Base-by-base conservation (phyloP, 1,140 invertebrate genomes). In the Lepidurus apus region DNA sequence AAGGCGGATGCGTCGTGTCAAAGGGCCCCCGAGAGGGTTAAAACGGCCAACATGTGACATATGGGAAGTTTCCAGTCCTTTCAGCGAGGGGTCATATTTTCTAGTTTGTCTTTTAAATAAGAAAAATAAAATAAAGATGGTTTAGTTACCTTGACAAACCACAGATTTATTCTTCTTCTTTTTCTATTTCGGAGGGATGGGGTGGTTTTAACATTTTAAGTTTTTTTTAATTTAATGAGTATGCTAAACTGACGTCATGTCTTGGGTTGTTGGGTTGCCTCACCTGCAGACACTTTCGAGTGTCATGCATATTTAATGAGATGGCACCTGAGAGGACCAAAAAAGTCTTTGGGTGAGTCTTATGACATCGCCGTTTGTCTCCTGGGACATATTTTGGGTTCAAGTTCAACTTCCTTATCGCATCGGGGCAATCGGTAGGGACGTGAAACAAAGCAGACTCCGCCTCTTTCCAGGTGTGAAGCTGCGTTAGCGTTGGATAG, bases 241-340 rank as follows among this genome's bases (percentile, higher is more conserved):
- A 34, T 34, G 34, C 34, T 34, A 34, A 34, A 34, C 34, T 34
- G 34, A 34, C 34, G 34, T 34, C 34, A 34, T 34, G 34, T 34
- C 3, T 34, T 34, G 34, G 34, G 34, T 34, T 34, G 34, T 34
- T 34, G 34, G 34, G 34, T 34, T 34, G 34, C 34, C 34, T 34
- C 34, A 34, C 17, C 53, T 21, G 53, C 53, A 65, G 53, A 65
- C 53, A 65, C 53, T 65, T 65, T 65, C 17, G 53, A 11, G 53
- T 65, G 53, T n/a, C 53, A 65, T 65, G 53, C 53, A 65, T 65
- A 65, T 65, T 13, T 65, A 65, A 65, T 65, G 53, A 65, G 53
- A 21, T 65, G 13, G 53, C 53, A 65, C 53, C 53, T 65, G 53
- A 65, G 53, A 65, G 21, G 53, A 65, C 53, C 10, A 65, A 17